Evolutionary conservation across 2,113 vertebrate genomes (phyloP).

Genomic region (Onychorhynchus coronatus): DNA sequence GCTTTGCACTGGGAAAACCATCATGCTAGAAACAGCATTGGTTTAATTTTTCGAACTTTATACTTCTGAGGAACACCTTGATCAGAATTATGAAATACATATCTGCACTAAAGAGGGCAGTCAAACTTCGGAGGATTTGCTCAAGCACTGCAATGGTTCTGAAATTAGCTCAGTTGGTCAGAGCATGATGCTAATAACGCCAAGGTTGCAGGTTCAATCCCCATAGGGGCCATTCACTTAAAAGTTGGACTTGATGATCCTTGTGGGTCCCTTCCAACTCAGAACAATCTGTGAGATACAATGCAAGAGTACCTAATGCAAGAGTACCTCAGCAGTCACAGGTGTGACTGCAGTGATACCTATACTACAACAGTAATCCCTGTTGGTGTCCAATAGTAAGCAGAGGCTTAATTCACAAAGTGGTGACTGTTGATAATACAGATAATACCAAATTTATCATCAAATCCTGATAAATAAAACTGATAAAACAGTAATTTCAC

Average conservation of each 20-base stretch:
- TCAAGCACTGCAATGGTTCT: background rate
- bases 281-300: background rate
- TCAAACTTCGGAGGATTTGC: background rate
- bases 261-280: background rate
- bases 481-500: conserved; percentile 13
- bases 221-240: background rate
- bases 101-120: background rate
- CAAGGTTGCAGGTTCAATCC: background rate
- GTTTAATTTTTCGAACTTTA: background rate
- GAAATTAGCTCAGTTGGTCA: background rate
- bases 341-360: too few species aligned
- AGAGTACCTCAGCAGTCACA: background rate
- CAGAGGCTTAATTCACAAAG: conserved; percentile 33
- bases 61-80: background rate
- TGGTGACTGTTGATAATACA: conserved; percentile 14
- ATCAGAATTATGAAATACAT: background rate
- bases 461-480: conserved; percentile 52
- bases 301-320: background rate
- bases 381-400: background rate
- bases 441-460: conserved; percentile 40
- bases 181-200: background rate
- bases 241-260: background rate
- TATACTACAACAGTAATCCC: too few species aligned
- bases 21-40: background rate
- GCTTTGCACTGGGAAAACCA: background rate